Evolutionary conservation across 1,140 invertebrate genomes (phyloP).

Genomic region (Leptinotarsa lineolata): DNA sequence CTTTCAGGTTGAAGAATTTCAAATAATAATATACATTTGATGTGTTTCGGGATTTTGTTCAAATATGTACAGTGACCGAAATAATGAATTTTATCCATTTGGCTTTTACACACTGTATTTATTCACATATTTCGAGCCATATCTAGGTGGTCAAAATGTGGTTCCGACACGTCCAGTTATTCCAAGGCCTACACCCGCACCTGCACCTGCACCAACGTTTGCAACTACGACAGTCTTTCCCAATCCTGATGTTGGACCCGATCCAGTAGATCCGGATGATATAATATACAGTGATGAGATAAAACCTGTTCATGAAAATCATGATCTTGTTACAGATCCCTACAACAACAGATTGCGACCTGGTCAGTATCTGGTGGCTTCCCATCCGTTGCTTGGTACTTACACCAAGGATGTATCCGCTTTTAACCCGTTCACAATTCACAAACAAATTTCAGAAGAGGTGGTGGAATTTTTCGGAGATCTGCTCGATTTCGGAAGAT

Average conservation of each 20-base stretch:
- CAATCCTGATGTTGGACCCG: constrained; percentile 13
- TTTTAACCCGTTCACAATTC: constrained; percentile 35
- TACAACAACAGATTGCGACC: constrained; percentile 32
- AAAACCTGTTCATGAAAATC: constrained; percentile 38
- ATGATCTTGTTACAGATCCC: constrained; percentile 38
- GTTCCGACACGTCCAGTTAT: neutral
- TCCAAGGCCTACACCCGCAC: neutral
- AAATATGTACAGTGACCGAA: too few relatives aligned
- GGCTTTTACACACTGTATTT: too few relatives aligned
- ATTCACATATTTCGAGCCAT: neutral
- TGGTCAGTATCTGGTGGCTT: constrained; percentile 35
- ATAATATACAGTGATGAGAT: constrained; percentile 36
- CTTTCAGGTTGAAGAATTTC: too few relatives aligned
- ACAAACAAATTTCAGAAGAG: constrained; percentile 31
- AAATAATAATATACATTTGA: too few relatives aligned
- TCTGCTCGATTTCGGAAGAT: constrained; percentile 14
- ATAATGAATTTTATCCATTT: too few relatives aligned
- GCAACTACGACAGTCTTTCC: constrained; percentile 22
- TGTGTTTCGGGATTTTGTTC: too few relatives aligned
- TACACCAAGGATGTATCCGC: constrained; percentile 28
- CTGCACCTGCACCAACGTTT: constrained; percentile 9
- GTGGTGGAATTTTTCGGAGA: constrained; percentile 14
- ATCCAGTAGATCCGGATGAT: constrained; percentile 30
- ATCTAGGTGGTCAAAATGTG: neutral
- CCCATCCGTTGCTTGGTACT: constrained; percentile 33